Evolutionary conservation across 2,797 vertebrate genomes (phyloP).

Genomic region (Adrianichthys oophorus): DNA sequence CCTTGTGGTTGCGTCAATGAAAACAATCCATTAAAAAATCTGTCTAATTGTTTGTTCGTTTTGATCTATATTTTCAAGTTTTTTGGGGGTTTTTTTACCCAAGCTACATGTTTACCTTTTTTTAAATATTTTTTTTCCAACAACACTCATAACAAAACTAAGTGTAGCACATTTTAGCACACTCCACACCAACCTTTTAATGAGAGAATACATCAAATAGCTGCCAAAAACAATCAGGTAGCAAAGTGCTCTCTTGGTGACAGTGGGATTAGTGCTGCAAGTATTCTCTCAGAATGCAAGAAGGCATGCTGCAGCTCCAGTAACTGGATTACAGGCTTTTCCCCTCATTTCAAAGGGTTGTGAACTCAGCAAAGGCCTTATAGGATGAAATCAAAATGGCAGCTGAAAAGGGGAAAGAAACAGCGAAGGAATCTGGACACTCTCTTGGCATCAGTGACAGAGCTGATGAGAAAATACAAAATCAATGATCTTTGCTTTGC

Average conservation of each 20-base stretch:
- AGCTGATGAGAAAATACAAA: slow-evolving; percentile 58
- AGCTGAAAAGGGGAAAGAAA: slow-evolving; percentile 82
- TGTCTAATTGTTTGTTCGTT: no score
- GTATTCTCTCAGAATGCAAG: slow-evolving; percentile 81
- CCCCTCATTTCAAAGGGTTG: slow-evolving; percentile 93
- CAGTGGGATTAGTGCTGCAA: slow-evolving; percentile 72
- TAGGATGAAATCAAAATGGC: slow-evolving; percentile 98
- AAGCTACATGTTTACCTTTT: slow-evolving; percentile 11
- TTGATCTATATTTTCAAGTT: not conserved
- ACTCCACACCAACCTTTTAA: slow-evolving; percentile 50
- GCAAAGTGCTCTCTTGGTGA: slow-evolving; percentile 53
- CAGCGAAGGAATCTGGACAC: slow-evolving; percentile 79
- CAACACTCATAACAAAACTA: slow-evolving; percentile 25
- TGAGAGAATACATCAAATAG: slow-evolving; percentile 68
- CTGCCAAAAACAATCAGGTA: slow-evolving; percentile 74
- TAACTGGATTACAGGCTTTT: slow-evolving; percentile 94
- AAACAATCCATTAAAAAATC: no score
- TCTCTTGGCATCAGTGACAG: slow-evolving; percentile 69
- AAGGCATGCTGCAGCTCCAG: slow-evolving; percentile 80
- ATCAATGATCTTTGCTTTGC: slow-evolving; percentile 57
- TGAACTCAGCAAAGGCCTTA: slow-evolving; percentile 93
- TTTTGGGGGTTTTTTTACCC: slow-evolving; percentile 13
- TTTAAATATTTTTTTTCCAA: slow-evolving; percentile 27
- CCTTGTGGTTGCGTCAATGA: no score
- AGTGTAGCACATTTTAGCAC: slow-evolving; percentile 45